A percentile compares a stretch with the other conserved stretches of the same genome.
These are phyloP conservation scores for Euspilapteryx auroguttella DNA, from an alignment of 2,888 invertebrate genomes.

Conservation along the genomic window DNA sequence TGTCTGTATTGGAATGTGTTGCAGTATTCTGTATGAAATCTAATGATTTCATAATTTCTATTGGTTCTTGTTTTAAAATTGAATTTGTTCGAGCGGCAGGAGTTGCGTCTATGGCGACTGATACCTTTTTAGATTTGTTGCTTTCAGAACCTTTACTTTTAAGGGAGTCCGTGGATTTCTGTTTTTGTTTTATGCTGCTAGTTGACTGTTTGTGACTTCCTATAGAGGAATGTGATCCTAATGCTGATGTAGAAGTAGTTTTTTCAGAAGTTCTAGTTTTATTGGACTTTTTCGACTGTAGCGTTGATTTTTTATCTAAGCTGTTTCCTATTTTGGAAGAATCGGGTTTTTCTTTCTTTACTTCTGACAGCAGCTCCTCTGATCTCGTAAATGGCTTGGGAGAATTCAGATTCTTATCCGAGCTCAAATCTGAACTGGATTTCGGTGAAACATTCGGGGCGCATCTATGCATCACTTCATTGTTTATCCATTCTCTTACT, in stretches of 20 bases:
- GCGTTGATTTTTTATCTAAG: conserved; percentile 14
- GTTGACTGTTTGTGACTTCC: conserved; percentile 30
- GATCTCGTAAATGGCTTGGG: conserved; percentile 42
- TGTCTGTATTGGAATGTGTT: conserved; percentile 28
- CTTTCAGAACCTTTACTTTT: conserved; percentile 41
- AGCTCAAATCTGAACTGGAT: conserved; percentile 34
- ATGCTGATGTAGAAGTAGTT: conserved; percentile 45
- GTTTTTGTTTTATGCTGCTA: conserved; percentile 19
- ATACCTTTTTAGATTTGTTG: conserved; percentile 67
- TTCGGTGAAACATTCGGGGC: conserved; percentile 68
- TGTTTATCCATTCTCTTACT: conserved; percentile 84
- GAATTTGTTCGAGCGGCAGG: conserved; percentile 73
- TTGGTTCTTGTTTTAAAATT: conserved; percentile 74
- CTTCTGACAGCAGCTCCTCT: conserved; percentile 41
- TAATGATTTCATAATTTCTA: conserved; percentile 70
- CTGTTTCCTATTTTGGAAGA: conserved; percentile 15
- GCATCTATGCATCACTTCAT: conserved; percentile 73
- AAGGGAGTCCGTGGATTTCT: conserved; percentile 46
- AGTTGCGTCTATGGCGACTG: conserved; percentile 78
- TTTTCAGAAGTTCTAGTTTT: conserved; percentile 43
- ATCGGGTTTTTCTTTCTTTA: conserved; percentile 22
- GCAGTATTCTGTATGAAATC: conserved; percentile 27
- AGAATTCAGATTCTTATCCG: conserved; percentile 21
- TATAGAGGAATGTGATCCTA: conserved; percentile 44
- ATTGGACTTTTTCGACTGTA: conserved; percentile 18